Evolutionary conservation across 2,888 invertebrate species (phyloP), one percentile per base, ranked within the genome.

Genomic region (Spilarctia lutea): DNA sequence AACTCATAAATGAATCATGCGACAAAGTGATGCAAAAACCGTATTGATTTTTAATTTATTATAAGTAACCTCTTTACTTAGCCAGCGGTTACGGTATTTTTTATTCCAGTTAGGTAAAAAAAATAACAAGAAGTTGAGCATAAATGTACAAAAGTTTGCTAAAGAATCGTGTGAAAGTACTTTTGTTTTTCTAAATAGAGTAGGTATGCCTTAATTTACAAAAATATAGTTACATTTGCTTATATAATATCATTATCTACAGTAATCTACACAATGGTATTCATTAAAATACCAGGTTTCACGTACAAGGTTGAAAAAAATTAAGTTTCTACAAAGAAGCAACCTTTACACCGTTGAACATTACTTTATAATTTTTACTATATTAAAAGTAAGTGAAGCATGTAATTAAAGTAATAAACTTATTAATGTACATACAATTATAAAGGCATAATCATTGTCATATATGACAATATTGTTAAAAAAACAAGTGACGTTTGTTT

Each of bases 111-210:
- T 18, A 63, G 16, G 30, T 18, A 63, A 27, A 18, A 63, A 63
- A 63, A 16, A 30, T 30, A 30, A 18, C 27, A 60, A 63, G 16
- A 63, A 63, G 16, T 63, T 63, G 16, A 30, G 16, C 30, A 63
- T 30, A 63, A 63, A 30, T 1, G 60, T 27, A 63, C 30, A 30
- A 27, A 63, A 16, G 63, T 18, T 18, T 11, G 30, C 18, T 30
- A 30, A 63, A 63, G 30, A 30, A 63, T 63, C 63, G 63, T 63
- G 63, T 63, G 63, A 63, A 63, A 30, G 63, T 18, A 60, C 27
- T 60, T 60, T 27, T 60, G 60, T 60, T 60, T 63, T 63, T n/a
- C 8, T 30, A 16, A 63, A 63, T 18, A 30, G 3, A 30, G 30
- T 48, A 48, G 48, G 48, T 63, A 30, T 30, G 60, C 27, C 60